phyloP scores from a whole-genome alignment of 2,888 invertebrate species.

The Neoitamus cyanurus region DNA sequence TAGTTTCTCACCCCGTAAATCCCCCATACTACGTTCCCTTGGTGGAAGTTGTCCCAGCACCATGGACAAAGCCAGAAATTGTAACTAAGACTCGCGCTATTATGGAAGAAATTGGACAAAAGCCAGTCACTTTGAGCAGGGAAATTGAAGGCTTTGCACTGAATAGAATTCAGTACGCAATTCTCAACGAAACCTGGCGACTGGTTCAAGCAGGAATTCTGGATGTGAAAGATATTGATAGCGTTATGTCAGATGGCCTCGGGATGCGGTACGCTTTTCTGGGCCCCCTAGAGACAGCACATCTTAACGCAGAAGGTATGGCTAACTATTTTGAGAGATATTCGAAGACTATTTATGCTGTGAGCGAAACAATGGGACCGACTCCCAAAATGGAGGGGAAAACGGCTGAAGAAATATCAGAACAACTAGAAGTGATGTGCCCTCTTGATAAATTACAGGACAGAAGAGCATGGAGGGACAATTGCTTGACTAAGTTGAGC shows the following conservation, averaged over 20 bases:
- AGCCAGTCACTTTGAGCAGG: constrained; percentile 84
- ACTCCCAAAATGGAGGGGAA: constrained; percentile 79
- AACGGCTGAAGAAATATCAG: constrained; percentile 74
- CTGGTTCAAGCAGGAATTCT: constrained; percentile 87
- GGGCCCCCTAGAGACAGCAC: constrained; percentile 93
- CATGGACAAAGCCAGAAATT: constrained; percentile 88
- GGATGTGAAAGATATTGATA: constrained; percentile 88
- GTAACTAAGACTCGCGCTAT: constrained; percentile 77
- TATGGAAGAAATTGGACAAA: constrained; percentile 91
- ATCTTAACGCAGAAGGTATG: constrained; percentile 92
- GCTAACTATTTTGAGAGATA: constrained; percentile 73
- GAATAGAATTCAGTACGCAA: constrained; percentile 94
- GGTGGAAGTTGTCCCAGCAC: constrained; percentile 93
- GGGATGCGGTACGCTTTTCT: constrained; percentile 96
- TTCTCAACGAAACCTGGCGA: constrained; percentile 92
- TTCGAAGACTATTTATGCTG: constrained; percentile 71
- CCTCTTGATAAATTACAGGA: constrained; percentile 80
- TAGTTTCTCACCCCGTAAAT: constrained; percentile 93
- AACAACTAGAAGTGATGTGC: constrained; percentile 78
- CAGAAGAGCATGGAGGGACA: constrained; percentile 84
- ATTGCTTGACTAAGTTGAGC: constrained; percentile 82
- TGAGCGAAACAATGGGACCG: constrained; percentile 80
- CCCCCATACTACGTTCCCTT: constrained; percentile 96
- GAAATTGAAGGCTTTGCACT: constrained; percentile 94
- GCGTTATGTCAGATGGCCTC: constrained; percentile 92